Percentiles rank a stretch among this genome's conserved stretches.
These are phyloP conservation scores for Platygyra sinensis DNA, from an alignment of 64 coral and sea anemone species.

Conservation along the genomic window DNA sequence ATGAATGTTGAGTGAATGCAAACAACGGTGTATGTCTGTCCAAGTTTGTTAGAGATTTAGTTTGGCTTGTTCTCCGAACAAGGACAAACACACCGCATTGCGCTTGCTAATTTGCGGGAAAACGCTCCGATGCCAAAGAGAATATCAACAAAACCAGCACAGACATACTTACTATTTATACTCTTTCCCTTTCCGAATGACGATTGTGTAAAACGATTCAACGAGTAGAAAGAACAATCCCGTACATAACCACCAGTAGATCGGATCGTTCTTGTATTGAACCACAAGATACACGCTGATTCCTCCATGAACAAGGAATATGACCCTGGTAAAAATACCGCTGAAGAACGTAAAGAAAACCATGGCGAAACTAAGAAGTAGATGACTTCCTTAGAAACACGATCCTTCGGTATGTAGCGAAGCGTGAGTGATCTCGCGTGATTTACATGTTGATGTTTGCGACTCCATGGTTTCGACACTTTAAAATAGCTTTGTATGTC, in stretches of 20 bases:
- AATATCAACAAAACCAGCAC: not conserved
- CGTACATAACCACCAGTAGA: conserved; percentile 81
- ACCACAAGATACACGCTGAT: conserved; percentile 69
- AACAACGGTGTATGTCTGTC: not conserved
- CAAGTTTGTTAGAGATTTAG: not conserved
- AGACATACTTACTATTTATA: conserved; percentile 90
- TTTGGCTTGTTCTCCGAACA: conserved; percentile 2
- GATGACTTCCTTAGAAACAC: conserved; percentile 50
- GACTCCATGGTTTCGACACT: conserved; percentile 30
- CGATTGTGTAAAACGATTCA: conserved; percentile 87
- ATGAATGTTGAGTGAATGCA: not conserved
- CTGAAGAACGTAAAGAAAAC: conserved; percentile 63
- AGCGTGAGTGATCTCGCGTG: conserved; percentile 33
- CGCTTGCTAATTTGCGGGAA: not conserved
- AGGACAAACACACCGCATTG: not conserved
- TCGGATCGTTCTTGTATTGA: not conserved
- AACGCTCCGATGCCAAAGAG: not conserved
- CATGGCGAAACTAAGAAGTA: not conserved
- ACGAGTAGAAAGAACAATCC: conserved; percentile 72
- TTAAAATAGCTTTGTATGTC: not conserved
- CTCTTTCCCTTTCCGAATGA: conserved; percentile 83
- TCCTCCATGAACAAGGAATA: conserved; percentile 83
- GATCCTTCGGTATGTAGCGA: conserved; percentile 34
- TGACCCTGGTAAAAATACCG: conserved; percentile 74
- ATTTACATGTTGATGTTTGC: conserved; percentile 33